Percentiles rank a stretch among this genome's conserved stretches.
Evolutionary conservation across 2,888 invertebrate species (phyloP).

Genomic region (Gari tellinella): DNA sequence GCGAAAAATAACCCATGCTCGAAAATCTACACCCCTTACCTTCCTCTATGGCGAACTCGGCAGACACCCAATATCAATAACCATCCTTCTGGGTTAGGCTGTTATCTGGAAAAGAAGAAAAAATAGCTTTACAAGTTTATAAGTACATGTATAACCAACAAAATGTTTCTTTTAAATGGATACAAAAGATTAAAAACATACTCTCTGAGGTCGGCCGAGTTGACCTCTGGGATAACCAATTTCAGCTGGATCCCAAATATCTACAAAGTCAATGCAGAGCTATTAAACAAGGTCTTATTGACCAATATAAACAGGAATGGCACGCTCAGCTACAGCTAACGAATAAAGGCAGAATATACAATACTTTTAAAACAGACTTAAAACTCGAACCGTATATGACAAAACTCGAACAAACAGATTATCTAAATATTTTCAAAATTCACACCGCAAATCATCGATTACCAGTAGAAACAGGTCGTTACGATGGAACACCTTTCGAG

Average conservation of each 20-base stretch:
- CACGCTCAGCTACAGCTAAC: too few relatives aligned
- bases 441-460: conserved; percentile 22
- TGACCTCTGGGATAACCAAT: conserved; percentile 2
- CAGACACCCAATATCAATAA: conserved; percentile 6
- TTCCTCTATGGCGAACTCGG: conserved; percentile 19
- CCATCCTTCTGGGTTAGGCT: conserved; percentile 3
- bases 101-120: background rate
- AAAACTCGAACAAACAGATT: too few relatives aligned
- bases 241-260: too few relatives aligned
- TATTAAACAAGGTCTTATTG: too few relatives aligned
- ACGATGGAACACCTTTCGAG: conserved; percentile 12
- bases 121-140: conserved; percentile 3
- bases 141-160: background rate
- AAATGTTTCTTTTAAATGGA: conserved; percentile 7
- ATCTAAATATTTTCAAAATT: conserved; percentile 13
- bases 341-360: too few relatives aligned
- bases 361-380: too few relatives aligned
- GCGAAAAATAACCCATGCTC: conserved; percentile 4
- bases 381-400: too few relatives aligned
- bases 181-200: conserved; percentile 1
- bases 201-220: background rate
- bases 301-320: too few relatives aligned
- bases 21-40: conserved; percentile 9
- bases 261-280: too few relatives aligned
- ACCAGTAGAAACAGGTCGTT: conserved; percentile 19